Evolutionary conservation across 2,888 invertebrate genomes (phyloP).

Genomic region (Tinea trinotella): DNA sequence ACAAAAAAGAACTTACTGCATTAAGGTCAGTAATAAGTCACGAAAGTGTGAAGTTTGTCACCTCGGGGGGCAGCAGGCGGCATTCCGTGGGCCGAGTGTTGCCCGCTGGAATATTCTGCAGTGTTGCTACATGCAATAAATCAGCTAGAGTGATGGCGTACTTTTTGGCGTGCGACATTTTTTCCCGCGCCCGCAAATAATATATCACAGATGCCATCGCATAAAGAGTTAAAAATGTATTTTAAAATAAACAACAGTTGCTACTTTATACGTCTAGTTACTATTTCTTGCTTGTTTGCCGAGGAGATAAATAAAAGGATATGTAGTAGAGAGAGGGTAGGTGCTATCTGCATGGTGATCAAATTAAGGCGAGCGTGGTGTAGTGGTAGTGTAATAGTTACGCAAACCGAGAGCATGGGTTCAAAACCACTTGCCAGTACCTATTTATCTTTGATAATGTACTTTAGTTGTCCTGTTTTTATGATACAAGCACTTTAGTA

Average conservation of each 20-base stretch:
- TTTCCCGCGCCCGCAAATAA: slow-evolving; percentile 66
- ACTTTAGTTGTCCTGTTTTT: too few species aligned
- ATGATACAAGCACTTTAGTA: too few species aligned
- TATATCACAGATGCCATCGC: slow-evolving; percentile 44
- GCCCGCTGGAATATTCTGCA: slow-evolving; percentile 52
- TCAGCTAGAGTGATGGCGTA: slow-evolving; percentile 59
- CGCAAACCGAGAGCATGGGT: too few species aligned
- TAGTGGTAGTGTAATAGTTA: too few species aligned
- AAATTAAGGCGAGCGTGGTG: too few species aligned
- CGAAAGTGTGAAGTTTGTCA: slow-evolving; percentile 64
- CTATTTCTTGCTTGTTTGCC: too few species aligned
- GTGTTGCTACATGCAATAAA: slow-evolving; percentile 60
- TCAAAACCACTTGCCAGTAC: too few species aligned
- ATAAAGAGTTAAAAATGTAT: neutral
- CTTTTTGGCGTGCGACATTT: slow-evolving; percentile 67
- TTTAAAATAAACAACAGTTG: neutral
- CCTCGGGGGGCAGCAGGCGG: slow-evolving; percentile 56
- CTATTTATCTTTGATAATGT: too few species aligned
- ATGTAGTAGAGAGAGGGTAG: too few species aligned
- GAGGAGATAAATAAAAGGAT: too few species aligned
- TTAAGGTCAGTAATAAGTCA: slow-evolving; percentile 13
- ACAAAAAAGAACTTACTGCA: neutral
- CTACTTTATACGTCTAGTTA: neutral
- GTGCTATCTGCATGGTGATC: too few species aligned
- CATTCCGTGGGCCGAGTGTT: slow-evolving; percentile 39